Evolutionary conservation across 2,888 invertebrate genomes (phyloP).

Genomic region (Drosophila putrida): DNA sequence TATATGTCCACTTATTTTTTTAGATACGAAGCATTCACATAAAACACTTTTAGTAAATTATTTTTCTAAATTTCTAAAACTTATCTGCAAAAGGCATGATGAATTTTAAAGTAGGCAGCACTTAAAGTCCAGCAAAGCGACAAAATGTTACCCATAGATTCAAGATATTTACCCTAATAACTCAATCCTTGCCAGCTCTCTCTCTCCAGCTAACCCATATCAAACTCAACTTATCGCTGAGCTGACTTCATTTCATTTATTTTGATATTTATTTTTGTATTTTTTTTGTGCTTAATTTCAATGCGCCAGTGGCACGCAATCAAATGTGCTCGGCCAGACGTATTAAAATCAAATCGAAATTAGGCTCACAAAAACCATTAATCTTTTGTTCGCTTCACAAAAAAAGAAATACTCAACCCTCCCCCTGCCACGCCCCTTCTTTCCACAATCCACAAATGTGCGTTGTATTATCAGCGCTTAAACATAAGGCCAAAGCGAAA

Average conservation of each 20-base stretch:
- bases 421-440: not conserved
- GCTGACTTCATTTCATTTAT: conserved; percentile 31
- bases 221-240: conserved; percentile 31
- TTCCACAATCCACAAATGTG: conserved; percentile 25
- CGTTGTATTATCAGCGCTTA: conserved; percentile 60
- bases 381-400: conserved; percentile 54
- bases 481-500: conserved; percentile 56
- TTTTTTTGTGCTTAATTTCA: conserved; percentile 32
- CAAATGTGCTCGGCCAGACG: conserved; percentile 58
- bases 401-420: not conserved
- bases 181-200: conserved; percentile 29
- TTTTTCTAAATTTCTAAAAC: not conserved
- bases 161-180: conserved; percentile 37
- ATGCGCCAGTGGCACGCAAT: conserved; percentile 43
- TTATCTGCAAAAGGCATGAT: not conserved
- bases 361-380: conserved; percentile 70
- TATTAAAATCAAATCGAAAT: conserved; percentile 76
- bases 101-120: not conserved
- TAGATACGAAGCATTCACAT: not conserved
- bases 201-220: conserved; percentile 37
- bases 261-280: conserved; percentile 2
- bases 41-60: not conserved
- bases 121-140: conserved; percentile 1
- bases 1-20: not conserved
- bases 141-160: not conserved